phyloP scores from a whole-genome alignment of 2,113 vertebrate species.

The Isichthys henryi region DNA sequence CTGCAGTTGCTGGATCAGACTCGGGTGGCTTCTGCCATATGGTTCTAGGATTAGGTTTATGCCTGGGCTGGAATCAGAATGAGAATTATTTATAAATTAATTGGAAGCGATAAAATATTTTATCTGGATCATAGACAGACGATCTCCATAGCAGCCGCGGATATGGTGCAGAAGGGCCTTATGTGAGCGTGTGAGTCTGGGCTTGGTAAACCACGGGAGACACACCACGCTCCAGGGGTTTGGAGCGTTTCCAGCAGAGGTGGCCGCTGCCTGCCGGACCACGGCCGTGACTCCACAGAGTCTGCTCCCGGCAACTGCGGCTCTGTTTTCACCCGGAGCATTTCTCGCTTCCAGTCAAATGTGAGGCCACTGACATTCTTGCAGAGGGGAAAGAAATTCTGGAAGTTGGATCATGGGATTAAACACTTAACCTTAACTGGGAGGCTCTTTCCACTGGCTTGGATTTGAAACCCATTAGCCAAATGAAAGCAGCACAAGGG shows the following conservation, averaged over 20 bases:
- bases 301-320: neutral
- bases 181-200: neutral
- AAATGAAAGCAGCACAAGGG: constrained; percentile 28
- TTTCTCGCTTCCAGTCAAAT: constrained; percentile 19
- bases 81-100: constrained; percentile 11
- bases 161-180: neutral
- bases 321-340: neutral
- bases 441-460: constrained; percentile 19
- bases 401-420: constrained; percentile 26
- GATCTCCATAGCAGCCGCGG: neutral
- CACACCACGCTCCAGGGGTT: neutral
- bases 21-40: neutral
- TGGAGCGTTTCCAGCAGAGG: constrained; percentile 1
- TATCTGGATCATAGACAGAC: neutral
- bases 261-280: constrained; percentile 9
- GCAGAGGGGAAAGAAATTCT: constrained; percentile 9
- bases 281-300: constrained; percentile 16
- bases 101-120: neutral
- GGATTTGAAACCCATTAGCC: constrained; percentile 33
- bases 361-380: constrained; percentile 22
- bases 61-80: neutral
- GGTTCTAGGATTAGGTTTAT: constrained; percentile 14
- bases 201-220: neutral
- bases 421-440: constrained; percentile 33
- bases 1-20: neutral